These are phyloP conservation scores for Thalassoma bifasciatum DNA, from an alignment of 2,113 vertebrate genomes.

Conservation along the genomic window DNA sequence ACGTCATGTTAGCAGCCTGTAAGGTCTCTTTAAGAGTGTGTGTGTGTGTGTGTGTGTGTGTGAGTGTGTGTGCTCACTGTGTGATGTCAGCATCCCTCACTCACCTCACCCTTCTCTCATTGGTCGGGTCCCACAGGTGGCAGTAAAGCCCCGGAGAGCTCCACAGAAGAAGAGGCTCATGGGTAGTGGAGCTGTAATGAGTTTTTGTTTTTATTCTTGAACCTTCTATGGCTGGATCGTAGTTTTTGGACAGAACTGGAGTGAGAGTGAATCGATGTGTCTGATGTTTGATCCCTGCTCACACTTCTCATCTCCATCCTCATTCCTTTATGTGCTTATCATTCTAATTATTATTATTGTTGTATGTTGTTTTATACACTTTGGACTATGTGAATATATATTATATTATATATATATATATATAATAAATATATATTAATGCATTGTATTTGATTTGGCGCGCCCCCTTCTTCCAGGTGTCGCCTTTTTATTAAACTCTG, in stretches of 20 bases:
- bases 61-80: no score
- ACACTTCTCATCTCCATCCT: slow-evolving; percentile 15
- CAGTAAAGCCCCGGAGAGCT: slow-evolving; percentile 69
- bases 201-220: slow-evolving; percentile 14
- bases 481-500: slow-evolving; percentile 35
- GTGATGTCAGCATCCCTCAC: slow-evolving; percentile 1
- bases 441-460: slow-evolving; percentile 39
- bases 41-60: no score
- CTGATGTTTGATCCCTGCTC: slow-evolving; percentile 23
- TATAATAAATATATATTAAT: no score
- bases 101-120: slow-evolving; percentile 66
- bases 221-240: slow-evolving; percentile 68
- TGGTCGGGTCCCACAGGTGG: slow-evolving; percentile 72
- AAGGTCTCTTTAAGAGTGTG: no score
- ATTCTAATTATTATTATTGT: slow-evolving; percentile 34
- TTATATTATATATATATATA: slow-evolving; percentile 38
- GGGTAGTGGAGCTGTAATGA: slow-evolving; percentile 50
- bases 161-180: slow-evolving; percentile 74
- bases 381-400: slow-evolving; percentile 27
- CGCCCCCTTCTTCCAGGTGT: slow-evolving; percentile 57
- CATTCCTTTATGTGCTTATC: slow-evolving; percentile 51
- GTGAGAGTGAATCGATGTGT: slow-evolving; percentile 31
- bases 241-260: slow-evolving; percentile 57
- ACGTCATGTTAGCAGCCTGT: not conserved
- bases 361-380: slow-evolving; percentile 49